phyloP scores from a whole-genome alignment of 2,888 invertebrate genomes.

The Mythimna ferrago region DNA sequence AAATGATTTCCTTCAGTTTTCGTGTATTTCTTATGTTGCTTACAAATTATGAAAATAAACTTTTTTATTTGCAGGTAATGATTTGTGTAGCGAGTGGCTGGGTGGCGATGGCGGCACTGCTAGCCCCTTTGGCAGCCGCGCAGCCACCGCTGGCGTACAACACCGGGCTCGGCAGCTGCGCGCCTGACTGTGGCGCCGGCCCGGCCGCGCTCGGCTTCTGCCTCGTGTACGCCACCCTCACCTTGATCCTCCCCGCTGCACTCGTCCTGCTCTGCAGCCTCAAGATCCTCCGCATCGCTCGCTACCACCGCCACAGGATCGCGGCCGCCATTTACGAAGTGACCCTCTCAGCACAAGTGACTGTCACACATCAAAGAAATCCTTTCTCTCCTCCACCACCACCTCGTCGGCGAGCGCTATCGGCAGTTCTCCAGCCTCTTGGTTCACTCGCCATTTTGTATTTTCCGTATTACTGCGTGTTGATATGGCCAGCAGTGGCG shows the following conservation, averaged over 20 bases:
- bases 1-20: not conserved
- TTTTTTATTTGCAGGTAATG: constrained; percentile 86
- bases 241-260: constrained; percentile 92
- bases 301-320: constrained; percentile 95
- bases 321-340: constrained; percentile 96
- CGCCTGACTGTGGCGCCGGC: constrained; percentile 92
- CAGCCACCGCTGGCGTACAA: constrained; percentile 86
- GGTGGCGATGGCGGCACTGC: constrained; percentile 91
- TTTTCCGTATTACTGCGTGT: constrained; percentile 93
- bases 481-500: constrained; percentile 92
- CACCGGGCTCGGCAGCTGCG: constrained; percentile 91
- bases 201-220: constrained; percentile 92
- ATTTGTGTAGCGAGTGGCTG: constrained; percentile 93
- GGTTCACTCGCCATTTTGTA: constrained; percentile 94
- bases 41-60: not conserved
- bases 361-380: constrained; percentile 95
- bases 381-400: constrained; percentile 94
- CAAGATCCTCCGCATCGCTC: constrained; percentile 92
- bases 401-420: constrained; percentile 91
- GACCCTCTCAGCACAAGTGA: constrained; percentile 95
- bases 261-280: constrained; percentile 94
- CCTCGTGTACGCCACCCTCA: constrained; percentile 91
- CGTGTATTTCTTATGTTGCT: not conserved
- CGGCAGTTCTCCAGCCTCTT: constrained; percentile 93
- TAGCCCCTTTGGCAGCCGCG: constrained; percentile 92